Base-by-base conservation (phyloP, 2,888 invertebrate genomes). In the Athalia rosae region DNA sequence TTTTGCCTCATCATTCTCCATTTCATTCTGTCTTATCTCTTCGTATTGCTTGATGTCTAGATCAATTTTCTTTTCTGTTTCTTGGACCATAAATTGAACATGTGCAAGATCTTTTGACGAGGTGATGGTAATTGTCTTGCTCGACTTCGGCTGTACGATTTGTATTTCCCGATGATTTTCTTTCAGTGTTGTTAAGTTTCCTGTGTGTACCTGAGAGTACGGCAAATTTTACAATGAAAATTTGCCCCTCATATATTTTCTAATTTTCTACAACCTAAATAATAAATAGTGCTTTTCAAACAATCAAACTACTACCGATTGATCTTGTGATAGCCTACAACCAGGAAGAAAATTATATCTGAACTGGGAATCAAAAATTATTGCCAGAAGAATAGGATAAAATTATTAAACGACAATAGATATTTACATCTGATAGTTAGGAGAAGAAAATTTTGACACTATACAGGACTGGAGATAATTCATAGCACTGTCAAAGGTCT, bases 121-220 rank as follows among this genome's bases (percentile, higher is more conserved):
- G 1, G 85, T 80, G 76, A 86, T 87, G 28, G 83, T 80, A 53
- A 85, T 82, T 59, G 81, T 88, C 89, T 77, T 62, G 47, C 59
- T 63, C 53, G 83, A 84, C 79, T 82, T 84, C 58, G 83, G 85
- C 73, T 79, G 79, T 84, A 89, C 89, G 79, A 85, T 77, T 83
- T 88, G 88, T 71, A 88, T 85, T 76, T 86, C 86, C 80, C 84
- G 86, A 76, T 89, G 88, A 79, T 84, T 88, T 76, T 89, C 88
- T 85, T 88, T 89, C 77, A 89, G 83, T 66, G 82, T 84, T 48
- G 85, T 79, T 83, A 89, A 85, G 83, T 89, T 90, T 80, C 89
- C 89, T 81, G 87, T 89, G 87, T 89, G 89, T 83, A 89, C 88
- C 89, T 89, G 80, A 79, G 84, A 84, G 85, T 84, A 83, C 84